Evolutionary conservation across 2,113 vertebrate species (phyloP).

Genomic region (Numenius arquata): DNA sequence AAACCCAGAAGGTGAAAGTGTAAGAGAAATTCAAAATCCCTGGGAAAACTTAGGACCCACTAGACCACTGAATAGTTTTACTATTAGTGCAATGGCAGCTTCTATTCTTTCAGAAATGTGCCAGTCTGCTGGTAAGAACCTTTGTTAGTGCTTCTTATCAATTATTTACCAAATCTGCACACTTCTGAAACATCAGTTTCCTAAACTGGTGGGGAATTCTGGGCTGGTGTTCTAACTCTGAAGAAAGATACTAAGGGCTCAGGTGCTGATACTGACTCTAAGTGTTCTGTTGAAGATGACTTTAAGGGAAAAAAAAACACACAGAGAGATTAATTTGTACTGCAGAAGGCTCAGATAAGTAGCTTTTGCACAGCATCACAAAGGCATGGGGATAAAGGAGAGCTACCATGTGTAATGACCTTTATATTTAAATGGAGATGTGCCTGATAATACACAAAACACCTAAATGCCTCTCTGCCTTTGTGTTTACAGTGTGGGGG

Average conservation of each 20-base stretch:
- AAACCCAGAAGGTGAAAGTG: neutral
- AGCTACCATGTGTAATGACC: neutral
- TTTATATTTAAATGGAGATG: neutral
- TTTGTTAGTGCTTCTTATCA: neutral
- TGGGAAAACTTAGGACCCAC: neutral
- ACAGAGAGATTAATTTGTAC: neutral
- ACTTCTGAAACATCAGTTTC: neutral
- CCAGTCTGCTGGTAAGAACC: neutral
- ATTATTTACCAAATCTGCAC: neutral
- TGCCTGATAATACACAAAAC: neutral
- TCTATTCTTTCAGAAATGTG: neutral
- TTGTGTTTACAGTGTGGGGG: neutral
- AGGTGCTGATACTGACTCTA: rapidly evolving
- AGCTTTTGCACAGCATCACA: neutral
- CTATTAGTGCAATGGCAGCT: neutral
- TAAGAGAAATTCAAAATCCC: neutral
- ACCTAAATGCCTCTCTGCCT: neutral
- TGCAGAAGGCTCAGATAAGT: neutral
- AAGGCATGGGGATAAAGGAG: neutral
- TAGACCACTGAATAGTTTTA: neutral
- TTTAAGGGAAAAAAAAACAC: neutral
- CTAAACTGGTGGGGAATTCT: neutral
- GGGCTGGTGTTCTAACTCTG: neutral
- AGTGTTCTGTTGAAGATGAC: neutral
- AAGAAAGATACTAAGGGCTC: neutral